A percentile compares a stretch with the other conserved stretches of the same genome.
Conservation (phyloP, 2,888 invertebrate genomes). For the Aplocera efformata region DNA sequence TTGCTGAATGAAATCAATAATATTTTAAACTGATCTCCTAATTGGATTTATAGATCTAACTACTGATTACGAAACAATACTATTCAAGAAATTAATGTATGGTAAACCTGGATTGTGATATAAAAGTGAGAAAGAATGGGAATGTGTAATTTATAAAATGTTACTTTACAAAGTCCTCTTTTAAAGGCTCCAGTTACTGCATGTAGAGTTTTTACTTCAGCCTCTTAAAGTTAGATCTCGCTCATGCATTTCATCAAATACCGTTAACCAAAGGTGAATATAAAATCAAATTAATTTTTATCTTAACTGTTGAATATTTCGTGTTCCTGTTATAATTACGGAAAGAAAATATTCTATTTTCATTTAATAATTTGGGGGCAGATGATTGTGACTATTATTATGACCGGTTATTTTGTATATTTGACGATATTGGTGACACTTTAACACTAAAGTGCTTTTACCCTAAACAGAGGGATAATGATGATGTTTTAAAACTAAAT, state of each 20-base stretch:
- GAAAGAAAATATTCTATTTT: constrained; percentile 26
- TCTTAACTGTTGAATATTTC: constrained; percentile 10
- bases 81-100: not conserved
- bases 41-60: too few species aligned
- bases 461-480: too few species aligned
- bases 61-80: too few species aligned
- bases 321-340: constrained; percentile 9
- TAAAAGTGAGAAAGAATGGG: constrained; percentile 13
- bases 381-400: constrained; percentile 20
- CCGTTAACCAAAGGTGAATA: constrained; percentile 2
- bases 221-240: not conserved
- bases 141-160: constrained; percentile 10
- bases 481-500: too few species aligned
- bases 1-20: too few species aligned
- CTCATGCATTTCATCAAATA: too few species aligned
- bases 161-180: constrained; percentile 8
- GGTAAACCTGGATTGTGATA: constrained; percentile 17
- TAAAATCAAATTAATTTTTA: constrained; percentile 2
- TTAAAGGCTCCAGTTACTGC: not conserved
- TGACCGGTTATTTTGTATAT: too few species aligned
- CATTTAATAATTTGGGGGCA: constrained; percentile 53
- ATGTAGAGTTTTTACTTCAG: not conserved
- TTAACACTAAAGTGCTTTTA: too few species aligned
- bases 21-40: too few species aligned
- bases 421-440: too few species aligned